A percentile compares a stretch with the other conserved stretches of the same genome.
Conservation (phyloP, 2,888 invertebrate genomes). For the Andrena trimmerana region DNA sequence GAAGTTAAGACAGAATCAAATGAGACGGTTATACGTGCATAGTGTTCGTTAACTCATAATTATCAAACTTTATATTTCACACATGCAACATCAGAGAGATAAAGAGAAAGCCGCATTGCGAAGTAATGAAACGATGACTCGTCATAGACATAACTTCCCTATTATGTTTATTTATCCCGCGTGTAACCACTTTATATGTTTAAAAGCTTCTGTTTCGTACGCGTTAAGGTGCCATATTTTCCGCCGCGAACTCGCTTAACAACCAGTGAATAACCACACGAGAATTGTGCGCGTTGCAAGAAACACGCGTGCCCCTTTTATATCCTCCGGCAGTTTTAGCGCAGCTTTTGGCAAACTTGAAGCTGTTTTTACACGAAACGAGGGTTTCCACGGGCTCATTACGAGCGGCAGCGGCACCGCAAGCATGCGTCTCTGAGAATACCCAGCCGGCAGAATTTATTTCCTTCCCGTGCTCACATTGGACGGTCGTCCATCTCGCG, state of each 20-base stretch:
- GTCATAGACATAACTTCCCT: no score
- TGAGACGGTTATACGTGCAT: no score
- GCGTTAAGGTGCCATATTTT: no score
- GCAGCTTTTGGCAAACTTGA: not conserved
- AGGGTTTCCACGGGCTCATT: constrained; percentile 37
- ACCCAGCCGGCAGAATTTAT: constrained; percentile 61
- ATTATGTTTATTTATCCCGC: no score
- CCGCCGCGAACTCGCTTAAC: not conserved
- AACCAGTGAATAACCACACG: not conserved
- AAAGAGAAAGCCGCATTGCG: no score
- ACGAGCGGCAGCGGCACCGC: constrained; percentile 34
- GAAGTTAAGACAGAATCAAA: no score
- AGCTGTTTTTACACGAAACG: constrained; percentile 25
- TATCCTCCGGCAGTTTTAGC: not conserved
- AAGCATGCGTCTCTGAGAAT: constrained; percentile 56
- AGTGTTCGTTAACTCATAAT: no score
- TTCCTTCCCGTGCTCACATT: constrained; percentile 46
- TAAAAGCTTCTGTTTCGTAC: no score
- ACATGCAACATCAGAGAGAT: no score
- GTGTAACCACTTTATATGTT: no score
- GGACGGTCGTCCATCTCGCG: constrained; percentile 43
- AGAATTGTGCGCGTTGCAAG: not conserved
- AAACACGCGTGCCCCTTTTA: not conserved
- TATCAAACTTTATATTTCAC: no score
- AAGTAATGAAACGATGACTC: no score